Conservation (phyloP, 2,797 vertebrate species). For the Chanos chanos region DNA sequence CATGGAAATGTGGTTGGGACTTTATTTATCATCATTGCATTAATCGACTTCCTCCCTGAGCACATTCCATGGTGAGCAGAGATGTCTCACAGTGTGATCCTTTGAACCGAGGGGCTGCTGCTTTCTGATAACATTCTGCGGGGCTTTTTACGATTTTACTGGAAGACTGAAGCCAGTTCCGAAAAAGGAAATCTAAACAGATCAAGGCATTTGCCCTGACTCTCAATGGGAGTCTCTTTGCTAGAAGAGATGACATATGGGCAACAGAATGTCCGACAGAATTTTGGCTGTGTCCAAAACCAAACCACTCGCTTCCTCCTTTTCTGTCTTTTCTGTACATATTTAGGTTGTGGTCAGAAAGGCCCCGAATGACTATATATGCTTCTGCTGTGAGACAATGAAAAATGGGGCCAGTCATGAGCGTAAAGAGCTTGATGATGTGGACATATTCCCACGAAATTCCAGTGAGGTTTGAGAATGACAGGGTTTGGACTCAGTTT, state of each 20-base stretch:
- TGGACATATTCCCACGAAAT: constrained; percentile 61
- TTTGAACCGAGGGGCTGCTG: constrained; percentile 13
- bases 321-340: constrained; percentile 36
- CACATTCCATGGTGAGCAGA: not conserved
- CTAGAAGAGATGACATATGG: constrained; percentile 57
- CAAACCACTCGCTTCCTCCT: constrained; percentile 36
- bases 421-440: constrained; percentile 49
- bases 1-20: not conserved
- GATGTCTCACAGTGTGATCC: not conserved
- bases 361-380: constrained; percentile 62
- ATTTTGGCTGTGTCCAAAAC: constrained; percentile 39
- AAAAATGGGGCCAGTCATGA: constrained; percentile 47
- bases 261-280: constrained; percentile 51
- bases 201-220: constrained; percentile 40
- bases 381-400: constrained; percentile 58
- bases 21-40: constrained; percentile 1
- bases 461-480: constrained; percentile 46
- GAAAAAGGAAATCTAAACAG: constrained; percentile 51
- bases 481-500: not conserved
- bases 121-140: constrained; percentile 37
- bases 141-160: not conserved
- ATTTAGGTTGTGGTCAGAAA: constrained; percentile 62
- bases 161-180: constrained; percentile 44
- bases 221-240: constrained; percentile 49
- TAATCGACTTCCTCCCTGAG: not conserved